Conservation (phyloP, 2,797 vertebrate species). For the Mus spretus region DNA sequence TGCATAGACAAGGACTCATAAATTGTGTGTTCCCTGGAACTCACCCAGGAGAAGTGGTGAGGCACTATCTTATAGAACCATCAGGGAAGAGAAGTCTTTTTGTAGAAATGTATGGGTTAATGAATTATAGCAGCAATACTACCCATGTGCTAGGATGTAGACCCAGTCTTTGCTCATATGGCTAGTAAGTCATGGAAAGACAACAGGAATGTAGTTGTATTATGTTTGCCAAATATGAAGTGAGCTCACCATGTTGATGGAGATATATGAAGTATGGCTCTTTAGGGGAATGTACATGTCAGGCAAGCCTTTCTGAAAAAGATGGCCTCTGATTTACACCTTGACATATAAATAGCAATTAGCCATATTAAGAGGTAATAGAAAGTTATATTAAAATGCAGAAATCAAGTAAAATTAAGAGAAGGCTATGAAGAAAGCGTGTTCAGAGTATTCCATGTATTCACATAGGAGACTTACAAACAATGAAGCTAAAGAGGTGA, state of each 20-base stretch:
- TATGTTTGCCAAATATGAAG: neutral
- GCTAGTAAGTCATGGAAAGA: slow-evolving; percentile 17
- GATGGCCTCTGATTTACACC: neutral
- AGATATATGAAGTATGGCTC: neutral
- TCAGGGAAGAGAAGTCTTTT: slow-evolving; percentile 26
- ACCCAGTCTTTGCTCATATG: neutral
- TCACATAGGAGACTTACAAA: neutral
- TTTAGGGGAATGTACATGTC: neutral
- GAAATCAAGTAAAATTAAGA: neutral
- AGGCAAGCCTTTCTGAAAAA: slow-evolving; percentile 28
- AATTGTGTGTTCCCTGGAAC: neutral
- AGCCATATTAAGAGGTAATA: neutral
- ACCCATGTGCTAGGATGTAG: neutral
- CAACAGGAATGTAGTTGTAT: neutral
- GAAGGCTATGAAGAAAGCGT: slow-evolving; percentile 28
- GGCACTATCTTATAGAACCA: neutral
- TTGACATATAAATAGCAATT: slow-evolving; percentile 31
- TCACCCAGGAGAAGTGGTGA: neutral
- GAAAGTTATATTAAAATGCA: neutral
- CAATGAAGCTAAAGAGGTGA: neutral
- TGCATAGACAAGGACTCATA: slow-evolving; percentile 1
- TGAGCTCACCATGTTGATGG: neutral
- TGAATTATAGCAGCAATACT: neutral
- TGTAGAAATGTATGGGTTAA: neutral
- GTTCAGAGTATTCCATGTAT: neutral